Evolutionary conservation across 2,888 invertebrate species (phyloP).

Genomic region (Hirtodrosophila cameraria): DNA sequence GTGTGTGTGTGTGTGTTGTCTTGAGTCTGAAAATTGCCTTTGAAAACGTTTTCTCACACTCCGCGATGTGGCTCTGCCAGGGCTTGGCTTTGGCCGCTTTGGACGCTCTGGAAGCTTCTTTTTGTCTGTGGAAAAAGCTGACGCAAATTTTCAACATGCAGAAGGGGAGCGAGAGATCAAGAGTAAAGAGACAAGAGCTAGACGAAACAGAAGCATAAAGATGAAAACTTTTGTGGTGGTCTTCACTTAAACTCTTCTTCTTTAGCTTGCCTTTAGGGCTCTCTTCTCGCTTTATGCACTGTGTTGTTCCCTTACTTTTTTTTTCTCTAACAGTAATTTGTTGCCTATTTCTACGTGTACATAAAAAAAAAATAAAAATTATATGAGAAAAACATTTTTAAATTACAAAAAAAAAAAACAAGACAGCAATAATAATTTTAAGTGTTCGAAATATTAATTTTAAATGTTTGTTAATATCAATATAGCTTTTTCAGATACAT

Average conservation of each 20-base stretch:
- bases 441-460: too few relatives aligned
- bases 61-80: slow-evolving; percentile 7
- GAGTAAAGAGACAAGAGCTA: slow-evolving; percentile 11
- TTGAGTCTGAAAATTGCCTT: slow-evolving; percentile 35
- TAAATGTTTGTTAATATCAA: too few relatives aligned
- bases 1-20: too few relatives aligned
- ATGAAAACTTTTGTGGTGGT: slow-evolving; percentile 38
- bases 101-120: slow-evolving; percentile 55
- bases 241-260: slow-evolving; percentile 23
- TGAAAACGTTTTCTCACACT: slow-evolving; percentile 56
- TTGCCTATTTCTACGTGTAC: too few relatives aligned
- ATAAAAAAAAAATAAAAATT: too few relatives aligned
- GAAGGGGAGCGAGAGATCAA: too few relatives aligned
- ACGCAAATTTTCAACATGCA: slow-evolving; percentile 36
- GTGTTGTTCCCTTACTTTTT: slow-evolving; percentile 7
- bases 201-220: slow-evolving; percentile 33
- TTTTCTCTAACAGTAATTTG: too few relatives aligned
- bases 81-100: slow-evolving; percentile 46
- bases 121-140: slow-evolving; percentile 50
- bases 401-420: too few relatives aligned
- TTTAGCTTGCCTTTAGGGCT: slow-evolving; percentile 20
- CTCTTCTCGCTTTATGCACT: slow-evolving; percentile 14
- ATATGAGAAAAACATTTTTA: too few relatives aligned
- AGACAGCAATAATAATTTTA: too few relatives aligned
- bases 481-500: too few relatives aligned